These are phyloP conservation scores for Latheticus oryzae DNA, from an alignment of 2,888 invertebrate genomes.

Conservation along the genomic window DNA sequence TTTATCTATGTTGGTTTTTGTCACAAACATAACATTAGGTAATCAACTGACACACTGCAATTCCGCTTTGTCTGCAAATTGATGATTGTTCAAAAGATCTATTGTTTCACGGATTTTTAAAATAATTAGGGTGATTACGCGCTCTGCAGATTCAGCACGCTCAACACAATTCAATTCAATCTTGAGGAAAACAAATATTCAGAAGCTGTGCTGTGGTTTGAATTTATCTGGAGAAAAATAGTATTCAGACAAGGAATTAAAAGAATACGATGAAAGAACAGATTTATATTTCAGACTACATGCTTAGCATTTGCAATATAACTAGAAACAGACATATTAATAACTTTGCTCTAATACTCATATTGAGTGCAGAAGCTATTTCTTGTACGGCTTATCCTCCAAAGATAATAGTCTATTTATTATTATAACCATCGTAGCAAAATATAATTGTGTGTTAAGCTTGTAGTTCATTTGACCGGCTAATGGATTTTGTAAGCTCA, in stretches of 20 bases:
- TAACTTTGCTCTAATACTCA: constrained; percentile 12
- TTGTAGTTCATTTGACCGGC: constrained; percentile 43
- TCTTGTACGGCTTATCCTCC: constrained; percentile 38
- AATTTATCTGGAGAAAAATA: constrained; percentile 9
- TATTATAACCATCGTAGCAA: constrained; percentile 37
- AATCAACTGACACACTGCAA: constrained; percentile 17
- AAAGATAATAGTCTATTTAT: constrained; percentile 42
- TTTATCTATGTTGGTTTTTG: constrained; percentile 27
- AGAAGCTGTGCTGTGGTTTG: neutral
- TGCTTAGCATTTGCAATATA: too few relatives aligned
- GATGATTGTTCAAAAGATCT: constrained; percentile 20
- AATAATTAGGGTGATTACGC: constrained; percentile 28
- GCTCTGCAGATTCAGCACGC: constrained; percentile 10
- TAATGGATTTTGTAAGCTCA: constrained; percentile 48
- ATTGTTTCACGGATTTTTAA: constrained; percentile 17
- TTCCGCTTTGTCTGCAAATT: constrained; percentile 29
- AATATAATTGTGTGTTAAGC: constrained; percentile 43
- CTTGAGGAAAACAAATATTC: constrained; percentile 22
- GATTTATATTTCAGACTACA: too few relatives aligned
- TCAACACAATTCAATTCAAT: constrained; percentile 14
- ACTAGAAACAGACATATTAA: neutral
- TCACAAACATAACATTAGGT: constrained; percentile 28
- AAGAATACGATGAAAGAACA: too few relatives aligned
- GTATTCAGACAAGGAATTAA: neutral
- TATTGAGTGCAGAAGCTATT: constrained; percentile 28